Evolutionary conservation across 2,888 invertebrate genomes (phyloP).

Genomic region (Phortica magna): DNA sequence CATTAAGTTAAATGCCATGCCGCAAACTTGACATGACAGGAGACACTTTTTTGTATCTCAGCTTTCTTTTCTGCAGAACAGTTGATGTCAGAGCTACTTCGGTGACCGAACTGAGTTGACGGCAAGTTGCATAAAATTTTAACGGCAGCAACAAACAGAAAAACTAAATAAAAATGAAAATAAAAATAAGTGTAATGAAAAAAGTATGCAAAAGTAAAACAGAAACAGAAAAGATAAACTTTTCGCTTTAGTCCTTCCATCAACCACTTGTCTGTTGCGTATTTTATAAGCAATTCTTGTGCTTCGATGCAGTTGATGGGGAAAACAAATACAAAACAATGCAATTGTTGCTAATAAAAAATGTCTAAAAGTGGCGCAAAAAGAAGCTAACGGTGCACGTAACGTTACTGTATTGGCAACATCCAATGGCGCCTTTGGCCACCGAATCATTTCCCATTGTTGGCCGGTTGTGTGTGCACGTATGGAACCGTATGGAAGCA

Average conservation of each 20-base stretch:
- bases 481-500: no score
- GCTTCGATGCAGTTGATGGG: background rate
- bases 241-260: background rate
- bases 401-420: no score
- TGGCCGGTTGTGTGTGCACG: no score
- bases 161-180: background rate
- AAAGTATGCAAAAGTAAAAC: background rate
- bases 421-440: no score
- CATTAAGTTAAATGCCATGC: slow-evolving; percentile 21
- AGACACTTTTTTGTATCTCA: background rate
- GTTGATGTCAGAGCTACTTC: background rate
- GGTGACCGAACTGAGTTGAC: background rate
- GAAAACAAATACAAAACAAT: background rate
- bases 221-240: background rate
- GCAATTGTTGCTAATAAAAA: no score
- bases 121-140: background rate
- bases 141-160: background rate
- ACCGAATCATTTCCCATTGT: no score
- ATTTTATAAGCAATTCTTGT: slow-evolving; percentile 7
- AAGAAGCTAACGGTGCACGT: no score
- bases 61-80: background rate
- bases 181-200: background rate
- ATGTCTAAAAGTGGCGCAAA: no score
- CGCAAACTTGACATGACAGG: background rate
- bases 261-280: background rate